A percentile compares a stretch with the other conserved stretches of the same genome.
Evolutionary conservation across 2,797 vertebrate genomes (phyloP).

Genomic region (Danio aesculapii): DNA sequence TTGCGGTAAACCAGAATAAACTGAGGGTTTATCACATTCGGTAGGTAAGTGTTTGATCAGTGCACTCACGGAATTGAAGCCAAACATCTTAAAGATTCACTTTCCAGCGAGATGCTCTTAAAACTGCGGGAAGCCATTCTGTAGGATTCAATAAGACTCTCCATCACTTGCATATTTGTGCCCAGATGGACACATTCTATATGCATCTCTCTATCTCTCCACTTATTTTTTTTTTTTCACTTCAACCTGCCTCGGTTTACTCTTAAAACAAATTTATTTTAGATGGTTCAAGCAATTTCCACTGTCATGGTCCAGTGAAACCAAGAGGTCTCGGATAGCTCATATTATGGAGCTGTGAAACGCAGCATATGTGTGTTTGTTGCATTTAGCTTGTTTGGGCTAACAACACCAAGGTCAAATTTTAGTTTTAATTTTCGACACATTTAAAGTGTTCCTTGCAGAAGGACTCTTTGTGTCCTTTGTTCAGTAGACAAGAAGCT

Average conservation of each 20-base stretch:
- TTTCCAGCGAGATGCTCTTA: constrained; percentile 7
- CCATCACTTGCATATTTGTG: not conserved
- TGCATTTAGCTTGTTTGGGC: constrained; percentile 6
- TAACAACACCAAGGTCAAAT: not conserved
- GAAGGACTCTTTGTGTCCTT: not conserved
- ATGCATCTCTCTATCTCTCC: not conserved
- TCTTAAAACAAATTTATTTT: constrained; percentile 46
- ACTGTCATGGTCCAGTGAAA: constrained; percentile 44
- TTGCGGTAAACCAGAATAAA: constrained; percentile 6
- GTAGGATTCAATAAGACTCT: constrained; percentile 11
- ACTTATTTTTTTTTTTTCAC: constrained; percentile 1
- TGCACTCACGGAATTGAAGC: not conserved
- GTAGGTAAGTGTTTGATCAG: constrained; percentile 18
- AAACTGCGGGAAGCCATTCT: not conserved
- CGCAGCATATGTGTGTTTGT: not conserved
- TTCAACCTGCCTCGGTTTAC: constrained; percentile 6
- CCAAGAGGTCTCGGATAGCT: constrained; percentile 13
- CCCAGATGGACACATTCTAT: constrained; percentile 9
- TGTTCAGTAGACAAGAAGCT: not conserved
- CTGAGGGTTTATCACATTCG: not conserved
- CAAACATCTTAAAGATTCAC: constrained; percentile 2
- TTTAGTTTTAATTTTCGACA: not conserved
- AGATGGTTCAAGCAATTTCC: constrained; percentile 29
- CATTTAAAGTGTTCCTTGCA: not conserved
- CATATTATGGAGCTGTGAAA: not conserved